Conservation (phyloP, 2,797 vertebrate genomes). For the Poecilia picta region DNA sequence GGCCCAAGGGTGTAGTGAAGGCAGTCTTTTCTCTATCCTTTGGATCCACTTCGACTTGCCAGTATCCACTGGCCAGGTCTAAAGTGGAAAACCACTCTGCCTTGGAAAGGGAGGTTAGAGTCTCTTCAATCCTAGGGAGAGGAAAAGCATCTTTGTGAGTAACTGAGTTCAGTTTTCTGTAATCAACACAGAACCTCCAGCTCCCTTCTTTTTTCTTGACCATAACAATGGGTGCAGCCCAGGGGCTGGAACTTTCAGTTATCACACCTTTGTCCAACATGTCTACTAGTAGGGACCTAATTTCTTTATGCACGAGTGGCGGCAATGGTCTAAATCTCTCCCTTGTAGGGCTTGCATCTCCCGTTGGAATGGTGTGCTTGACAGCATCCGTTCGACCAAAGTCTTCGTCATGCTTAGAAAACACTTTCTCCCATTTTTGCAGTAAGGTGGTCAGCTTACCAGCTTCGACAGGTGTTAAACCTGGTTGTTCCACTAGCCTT, state of each 20-base stretch:
- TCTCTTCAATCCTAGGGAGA: background rate
- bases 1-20: background rate
- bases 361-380: constrained; percentile 1
- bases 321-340: constrained; percentile 1
- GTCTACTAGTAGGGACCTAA: rapidly evolving
- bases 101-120: background rate
- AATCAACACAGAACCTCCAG: background rate
- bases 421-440: constrained; percentile 1
- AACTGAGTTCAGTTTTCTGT: background rate
- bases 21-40: background rate
- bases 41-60: background rate
- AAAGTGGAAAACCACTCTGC: background rate
- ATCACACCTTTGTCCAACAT: background rate
- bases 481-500: background rate
- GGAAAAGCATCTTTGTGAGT: background rate
- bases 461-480: background rate
- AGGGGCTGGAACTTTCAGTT: background rate
- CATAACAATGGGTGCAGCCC: background rate
- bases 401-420: constrained; percentile 5
- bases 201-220: constrained; percentile 11
- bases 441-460: background rate
- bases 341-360: background rate
- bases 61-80: background rate
- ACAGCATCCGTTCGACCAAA: background rate
- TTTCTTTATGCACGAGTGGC: background rate